Conservation (phyloP, 2,888 invertebrate genomes). For the Argyresthia albistria region DNA sequence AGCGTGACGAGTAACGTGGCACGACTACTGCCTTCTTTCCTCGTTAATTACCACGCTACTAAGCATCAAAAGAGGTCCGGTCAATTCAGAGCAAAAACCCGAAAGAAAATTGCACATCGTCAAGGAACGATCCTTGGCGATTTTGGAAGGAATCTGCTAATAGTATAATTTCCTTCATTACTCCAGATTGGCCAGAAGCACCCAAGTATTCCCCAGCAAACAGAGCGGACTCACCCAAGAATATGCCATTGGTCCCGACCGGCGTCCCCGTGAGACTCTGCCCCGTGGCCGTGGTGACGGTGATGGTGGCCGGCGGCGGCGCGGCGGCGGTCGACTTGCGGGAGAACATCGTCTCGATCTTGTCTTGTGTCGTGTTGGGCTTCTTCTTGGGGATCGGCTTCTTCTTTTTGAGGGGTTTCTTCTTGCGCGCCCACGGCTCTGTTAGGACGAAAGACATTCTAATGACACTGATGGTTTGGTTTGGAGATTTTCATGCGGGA, state of each 20-base stretch:
- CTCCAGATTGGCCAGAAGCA: too few species aligned
- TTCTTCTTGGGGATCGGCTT: constrained; percentile 72
- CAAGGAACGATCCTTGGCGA: too few species aligned
- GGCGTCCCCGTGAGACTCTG: constrained; percentile 51
- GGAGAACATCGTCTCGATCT: constrained; percentile 79
- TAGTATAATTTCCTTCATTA: too few species aligned
- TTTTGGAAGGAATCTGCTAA: too few species aligned
- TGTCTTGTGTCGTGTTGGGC: constrained; percentile 81
- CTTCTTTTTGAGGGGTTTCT: constrained; percentile 76
- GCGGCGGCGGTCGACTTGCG: constrained; percentile 43
- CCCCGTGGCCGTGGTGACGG: constrained; percentile 38
- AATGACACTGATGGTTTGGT: too few species aligned
- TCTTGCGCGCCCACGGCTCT: constrained; percentile 86
- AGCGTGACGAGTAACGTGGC: too few species aligned
- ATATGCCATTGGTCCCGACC: constrained; percentile 60
- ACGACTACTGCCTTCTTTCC: too few species aligned
- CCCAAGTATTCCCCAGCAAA: too few species aligned
- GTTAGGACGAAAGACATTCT: constrained; percentile 9
- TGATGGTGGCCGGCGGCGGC: constrained; percentile 19
- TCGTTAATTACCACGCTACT: too few species aligned
- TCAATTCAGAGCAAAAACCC: too few species aligned
- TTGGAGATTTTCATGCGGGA: not conserved
- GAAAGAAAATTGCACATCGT: too few species aligned
- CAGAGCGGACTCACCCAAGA: constrained; percentile 26
- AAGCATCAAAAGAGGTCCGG: too few species aligned